Conservation (phyloP, 2,888 invertebrate species). For the Polia nebulosa region DNA sequence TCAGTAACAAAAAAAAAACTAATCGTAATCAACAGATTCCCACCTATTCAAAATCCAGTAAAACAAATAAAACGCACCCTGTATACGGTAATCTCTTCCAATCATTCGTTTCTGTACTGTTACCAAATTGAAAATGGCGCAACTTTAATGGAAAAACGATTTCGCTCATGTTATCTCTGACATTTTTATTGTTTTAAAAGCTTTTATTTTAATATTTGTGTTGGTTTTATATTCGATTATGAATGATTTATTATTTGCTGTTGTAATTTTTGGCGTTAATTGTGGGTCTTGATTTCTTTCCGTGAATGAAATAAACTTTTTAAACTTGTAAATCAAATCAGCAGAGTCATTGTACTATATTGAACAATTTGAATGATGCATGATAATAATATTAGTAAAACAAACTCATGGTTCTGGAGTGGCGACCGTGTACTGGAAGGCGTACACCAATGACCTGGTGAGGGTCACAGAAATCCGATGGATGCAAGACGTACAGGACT, state of each 20-base stretch:
- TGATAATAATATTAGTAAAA: too few species aligned
- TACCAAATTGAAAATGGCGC: slow-evolving; percentile 72
- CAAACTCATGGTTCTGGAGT: too few species aligned
- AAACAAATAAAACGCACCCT: slow-evolving; percentile 54
- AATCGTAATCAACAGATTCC: not conserved
- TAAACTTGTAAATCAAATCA: not conserved
- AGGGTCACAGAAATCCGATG: too few species aligned
- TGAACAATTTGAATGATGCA: too few species aligned
- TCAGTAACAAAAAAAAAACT: not conserved
- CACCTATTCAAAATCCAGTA: slow-evolving; percentile 21
- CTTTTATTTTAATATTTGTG: slow-evolving; percentile 25
- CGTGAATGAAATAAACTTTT: not conserved
- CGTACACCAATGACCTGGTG: too few species aligned
- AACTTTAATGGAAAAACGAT: slow-evolving; percentile 71
- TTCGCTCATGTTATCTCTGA: slow-evolving; percentile 48
- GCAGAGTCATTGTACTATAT: too few species aligned
- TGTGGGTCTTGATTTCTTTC: not conserved
- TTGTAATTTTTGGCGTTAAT: not conserved
- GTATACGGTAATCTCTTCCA: slow-evolving; percentile 70
- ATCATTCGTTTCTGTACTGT: slow-evolving; percentile 67
- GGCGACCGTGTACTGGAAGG: too few species aligned
- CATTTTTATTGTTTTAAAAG: slow-evolving; percentile 50
- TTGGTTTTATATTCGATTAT: slow-evolving; percentile 9
- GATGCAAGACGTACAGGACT: too few species aligned
- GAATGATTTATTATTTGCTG: not conserved